These are phyloP conservation scores for Arothron firmamentum DNA, from an alignment of 2,113 vertebrate species.

Conservation along the genomic window DNA sequence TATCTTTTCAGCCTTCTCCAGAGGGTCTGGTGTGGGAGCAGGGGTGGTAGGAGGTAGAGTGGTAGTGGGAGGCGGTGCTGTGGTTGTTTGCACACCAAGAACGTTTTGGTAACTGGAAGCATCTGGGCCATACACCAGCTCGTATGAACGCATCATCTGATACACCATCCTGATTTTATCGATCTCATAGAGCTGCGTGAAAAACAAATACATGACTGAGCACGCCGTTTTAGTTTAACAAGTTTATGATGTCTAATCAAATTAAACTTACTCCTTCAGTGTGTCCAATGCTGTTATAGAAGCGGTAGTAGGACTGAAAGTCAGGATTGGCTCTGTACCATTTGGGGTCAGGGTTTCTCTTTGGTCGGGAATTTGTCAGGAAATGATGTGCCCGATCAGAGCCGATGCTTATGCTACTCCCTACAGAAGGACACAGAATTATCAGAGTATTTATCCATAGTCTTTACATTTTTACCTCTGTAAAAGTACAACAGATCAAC, in stretches of 20 bases:
- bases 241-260: neutral
- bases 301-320: conserved; percentile 74
- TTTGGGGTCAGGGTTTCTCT: conserved; percentile 59
- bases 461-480: no score
- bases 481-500: no score
- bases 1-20: conserved; percentile 52
- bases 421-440: conserved; percentile 11
- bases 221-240: neutral
- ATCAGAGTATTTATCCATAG: neutral
- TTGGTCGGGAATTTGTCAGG: conserved; percentile 57
- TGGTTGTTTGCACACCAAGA: conserved; percentile 53
- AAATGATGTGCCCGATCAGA: conserved; percentile 62
- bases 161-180: conserved; percentile 72
- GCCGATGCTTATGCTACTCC: conserved; percentile 43
- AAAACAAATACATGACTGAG: conserved; percentile 1
- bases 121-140: conserved; percentile 62
- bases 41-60: conserved; percentile 49
- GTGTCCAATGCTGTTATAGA: conserved; percentile 76
- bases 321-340: conserved; percentile 66
- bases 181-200: conserved; percentile 72
- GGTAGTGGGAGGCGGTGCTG: conserved; percentile 34
- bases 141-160: conserved; percentile 75
- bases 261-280: conserved; percentile 64
- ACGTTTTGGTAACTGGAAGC: conserved; percentile 66
- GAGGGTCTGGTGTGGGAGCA: conserved; percentile 53